Conservation (phyloP, 2,113 vertebrate species). For the Columba janthina region DNA sequence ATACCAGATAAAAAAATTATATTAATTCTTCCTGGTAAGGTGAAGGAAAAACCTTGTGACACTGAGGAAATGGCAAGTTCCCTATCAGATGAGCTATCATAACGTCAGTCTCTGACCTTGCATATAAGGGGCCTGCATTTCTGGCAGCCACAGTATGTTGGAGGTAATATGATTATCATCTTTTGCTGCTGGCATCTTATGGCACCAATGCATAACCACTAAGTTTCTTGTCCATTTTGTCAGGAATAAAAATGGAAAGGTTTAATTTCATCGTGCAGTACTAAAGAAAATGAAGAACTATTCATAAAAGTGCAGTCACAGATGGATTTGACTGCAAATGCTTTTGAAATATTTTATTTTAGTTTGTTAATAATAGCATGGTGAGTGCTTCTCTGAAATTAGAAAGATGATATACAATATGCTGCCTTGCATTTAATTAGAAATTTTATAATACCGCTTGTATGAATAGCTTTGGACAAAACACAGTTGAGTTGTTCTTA, state of each 20-base stretch:
- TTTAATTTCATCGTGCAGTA: not conserved
- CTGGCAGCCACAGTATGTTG: not conserved
- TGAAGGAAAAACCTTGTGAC: not conserved
- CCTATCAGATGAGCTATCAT: not conserved
- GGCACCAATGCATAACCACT: not conserved
- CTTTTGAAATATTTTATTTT: slow-evolving; percentile 14
- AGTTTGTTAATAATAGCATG: slow-evolving; percentile 9
- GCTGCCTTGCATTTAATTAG: slow-evolving; percentile 37
- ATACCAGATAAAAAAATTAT: not conserved
- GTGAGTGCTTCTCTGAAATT: not conserved
- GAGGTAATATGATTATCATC: not conserved
- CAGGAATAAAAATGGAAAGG: not conserved
- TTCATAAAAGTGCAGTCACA: not conserved
- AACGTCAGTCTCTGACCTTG: not conserved
- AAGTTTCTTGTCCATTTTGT: not conserved
- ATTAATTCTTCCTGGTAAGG: not conserved
- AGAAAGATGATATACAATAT: not conserved
- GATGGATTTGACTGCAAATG: not conserved
- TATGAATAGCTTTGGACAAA: slow-evolving; percentile 28
- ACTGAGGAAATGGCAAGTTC: not conserved
- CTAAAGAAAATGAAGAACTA: not conserved
- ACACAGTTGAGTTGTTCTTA: slow-evolving; percentile 20
- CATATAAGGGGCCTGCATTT: not conserved
- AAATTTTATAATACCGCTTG: not conserved
- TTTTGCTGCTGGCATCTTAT: not conserved